Percentiles rank a stretch among this genome's conserved stretches.
Conservation (phyloP, 2,888 invertebrate genomes). For the Trissolcus japonicus region DNA sequence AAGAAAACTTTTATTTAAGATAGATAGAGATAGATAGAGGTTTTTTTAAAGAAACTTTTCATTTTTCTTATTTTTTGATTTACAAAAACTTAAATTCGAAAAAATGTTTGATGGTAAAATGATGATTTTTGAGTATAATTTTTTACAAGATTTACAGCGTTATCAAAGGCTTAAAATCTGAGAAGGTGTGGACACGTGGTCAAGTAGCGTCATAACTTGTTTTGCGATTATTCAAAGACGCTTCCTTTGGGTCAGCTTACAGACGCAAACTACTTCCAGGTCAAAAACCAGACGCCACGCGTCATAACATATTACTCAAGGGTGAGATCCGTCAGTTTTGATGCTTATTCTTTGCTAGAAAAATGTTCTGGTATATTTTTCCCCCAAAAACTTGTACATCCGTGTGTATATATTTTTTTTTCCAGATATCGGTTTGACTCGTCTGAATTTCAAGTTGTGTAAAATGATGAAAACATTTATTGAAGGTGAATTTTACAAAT, state of each 20-base stretch:
- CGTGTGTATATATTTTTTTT: neutral
- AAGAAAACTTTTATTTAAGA: no score
- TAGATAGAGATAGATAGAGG: no score
- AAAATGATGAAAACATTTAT: constrained; percentile 35
- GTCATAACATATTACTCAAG: constrained; percentile 47
- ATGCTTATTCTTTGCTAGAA: constrained; percentile 4
- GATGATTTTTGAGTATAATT: no score
- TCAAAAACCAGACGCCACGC: constrained; percentile 70
- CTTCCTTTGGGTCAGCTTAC: constrained; percentile 63
- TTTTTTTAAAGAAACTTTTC: no score
- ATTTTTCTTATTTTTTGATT: no score
- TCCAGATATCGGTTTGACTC: constrained; percentile 3
- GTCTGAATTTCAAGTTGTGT: constrained; percentile 9
- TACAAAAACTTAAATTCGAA: no score
- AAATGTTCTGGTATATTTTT: neutral
- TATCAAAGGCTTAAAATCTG: constrained; percentile 16
- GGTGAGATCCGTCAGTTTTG: constrained; percentile 13
- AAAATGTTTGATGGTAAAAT: no score
- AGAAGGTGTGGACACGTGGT: constrained; percentile 71
- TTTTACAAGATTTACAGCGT: no score
- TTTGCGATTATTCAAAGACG: constrained; percentile 60
- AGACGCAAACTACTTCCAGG: constrained; percentile 63
- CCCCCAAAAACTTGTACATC: neutral
- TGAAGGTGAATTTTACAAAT: constrained; percentile 42
- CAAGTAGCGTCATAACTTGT: constrained; percentile 74